phyloP scores from a whole-genome alignment of 2,113 vertebrate genomes.

The Stigmatopora nigra region DNA sequence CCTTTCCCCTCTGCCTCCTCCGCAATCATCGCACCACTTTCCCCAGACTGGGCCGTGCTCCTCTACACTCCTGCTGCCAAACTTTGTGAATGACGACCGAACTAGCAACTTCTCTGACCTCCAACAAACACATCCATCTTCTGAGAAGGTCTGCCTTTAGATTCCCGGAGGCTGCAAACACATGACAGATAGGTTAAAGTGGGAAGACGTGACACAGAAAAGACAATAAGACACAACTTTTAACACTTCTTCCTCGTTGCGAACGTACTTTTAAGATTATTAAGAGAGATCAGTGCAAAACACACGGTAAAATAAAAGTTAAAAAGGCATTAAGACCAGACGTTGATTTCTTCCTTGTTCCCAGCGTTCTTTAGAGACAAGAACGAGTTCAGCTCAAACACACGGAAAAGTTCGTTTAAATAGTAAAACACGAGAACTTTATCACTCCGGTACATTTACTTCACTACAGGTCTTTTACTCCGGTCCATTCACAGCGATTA shows the following conservation, averaged over 20 bases:
- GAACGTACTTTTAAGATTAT: background rate
- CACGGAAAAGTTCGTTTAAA: background rate
- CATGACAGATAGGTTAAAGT: background rate
- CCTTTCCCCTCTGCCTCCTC: constrained; percentile 49
- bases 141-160: constrained; percentile 16
- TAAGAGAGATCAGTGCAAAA: background rate
- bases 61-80: constrained; percentile 1
- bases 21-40: constrained; percentile 39
- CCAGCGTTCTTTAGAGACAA: too few species aligned
- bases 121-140: constrained; percentile 27
- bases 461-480: background rate
- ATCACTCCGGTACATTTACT: background rate
- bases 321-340: too few species aligned
- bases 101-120: constrained; percentile 7
- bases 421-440: background rate
- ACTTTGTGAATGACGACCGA: constrained; percentile 18
- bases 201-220: background rate
- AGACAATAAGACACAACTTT: background rate
- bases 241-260: background rate
- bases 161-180: constrained; percentile 23
- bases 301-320: background rate
- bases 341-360: too few species aligned
- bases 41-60: background rate
- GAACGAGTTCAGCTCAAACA: too few species aligned
- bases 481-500: background rate